A percentile compares a stretch with the other conserved stretches of the same genome.
Conservation (phyloP, 2,888 invertebrate genomes). For the Pharmacophagus antenor region DNA sequence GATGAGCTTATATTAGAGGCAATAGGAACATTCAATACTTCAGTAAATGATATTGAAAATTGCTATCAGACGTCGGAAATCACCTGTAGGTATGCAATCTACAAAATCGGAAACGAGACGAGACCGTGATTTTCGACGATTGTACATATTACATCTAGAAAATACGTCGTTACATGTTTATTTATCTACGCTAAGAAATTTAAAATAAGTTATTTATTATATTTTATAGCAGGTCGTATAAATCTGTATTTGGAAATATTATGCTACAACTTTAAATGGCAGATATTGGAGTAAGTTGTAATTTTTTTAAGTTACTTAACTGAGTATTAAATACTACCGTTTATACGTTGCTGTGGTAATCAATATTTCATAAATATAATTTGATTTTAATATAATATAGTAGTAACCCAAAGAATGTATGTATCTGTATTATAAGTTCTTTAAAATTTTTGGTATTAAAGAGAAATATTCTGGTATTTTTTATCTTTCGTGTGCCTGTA, state of each 20-base stretch:
- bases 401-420: too few species aligned
- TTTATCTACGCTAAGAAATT: neutral
- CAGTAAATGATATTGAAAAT: slow-evolving; percentile 51
- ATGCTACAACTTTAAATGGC: too few species aligned
- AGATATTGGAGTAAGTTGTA: too few species aligned
- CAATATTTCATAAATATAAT: too few species aligned
- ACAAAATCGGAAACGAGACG: slow-evolving; percentile 59
- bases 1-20: neutral
- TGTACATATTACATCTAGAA: slow-evolving; percentile 3
- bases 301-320: too few species aligned
- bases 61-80: slow-evolving; percentile 61
- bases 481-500: neutral
- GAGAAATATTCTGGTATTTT: neutral
- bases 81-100: slow-evolving; percentile 55
- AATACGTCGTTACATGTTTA: neutral
- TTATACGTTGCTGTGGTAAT: too few species aligned
- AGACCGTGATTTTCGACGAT: slow-evolving; percentile 50
- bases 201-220: too few species aligned
- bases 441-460: neutral
- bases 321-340: too few species aligned
- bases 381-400: too few species aligned
- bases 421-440: too few species aligned
- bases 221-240: too few species aligned
- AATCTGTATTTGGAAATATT: too few species aligned
- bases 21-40: slow-evolving; percentile 35